Evolutionary conservation across 1,140 invertebrate genomes (phyloP).

Genomic region (Bombus affinis): DNA sequence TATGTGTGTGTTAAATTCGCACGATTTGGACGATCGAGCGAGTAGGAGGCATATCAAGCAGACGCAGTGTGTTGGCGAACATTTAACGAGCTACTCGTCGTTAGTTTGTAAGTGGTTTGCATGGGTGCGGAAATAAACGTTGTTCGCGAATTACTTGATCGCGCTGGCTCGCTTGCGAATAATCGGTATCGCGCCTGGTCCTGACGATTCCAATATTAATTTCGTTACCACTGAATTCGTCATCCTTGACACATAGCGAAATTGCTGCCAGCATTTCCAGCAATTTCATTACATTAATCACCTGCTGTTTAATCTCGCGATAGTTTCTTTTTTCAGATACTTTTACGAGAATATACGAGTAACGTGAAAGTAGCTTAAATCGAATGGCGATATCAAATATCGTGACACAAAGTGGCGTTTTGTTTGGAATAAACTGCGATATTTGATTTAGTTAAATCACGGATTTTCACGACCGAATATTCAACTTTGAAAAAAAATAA

Average conservation of each 20-base stretch:
- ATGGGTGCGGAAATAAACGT: constrained; percentile 24
- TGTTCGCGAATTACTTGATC: constrained; percentile 33
- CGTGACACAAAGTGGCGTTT: too few relatives aligned
- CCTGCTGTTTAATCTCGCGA: too few relatives aligned
- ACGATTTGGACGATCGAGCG: too few relatives aligned
- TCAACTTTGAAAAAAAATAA: too few relatives aligned
- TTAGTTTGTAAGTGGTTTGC: constrained; percentile 32
- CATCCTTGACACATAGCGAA: not conserved
- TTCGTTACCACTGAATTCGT: not conserved
- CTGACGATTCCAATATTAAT: constrained; percentile 3
- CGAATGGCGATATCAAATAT: too few relatives aligned
- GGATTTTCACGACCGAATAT: too few relatives aligned
- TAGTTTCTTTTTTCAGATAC: too few relatives aligned
- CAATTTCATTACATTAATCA: too few relatives aligned
- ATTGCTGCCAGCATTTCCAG: not conserved
- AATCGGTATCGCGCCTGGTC: not conserved
- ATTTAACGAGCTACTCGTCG: constrained; percentile 40
- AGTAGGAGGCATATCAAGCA: constrained; percentile 10
- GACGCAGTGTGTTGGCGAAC: constrained; percentile 15
- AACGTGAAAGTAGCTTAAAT: too few relatives aligned
- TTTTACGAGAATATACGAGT: too few relatives aligned
- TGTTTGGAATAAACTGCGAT: too few relatives aligned
- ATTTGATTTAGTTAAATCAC: too few relatives aligned
- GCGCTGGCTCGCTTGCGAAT: not conserved
- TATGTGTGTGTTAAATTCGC: not conserved